Evolutionary conservation across 2,797 vertebrate species (phyloP).

Genomic region (Eremophila alpestris): DNA sequence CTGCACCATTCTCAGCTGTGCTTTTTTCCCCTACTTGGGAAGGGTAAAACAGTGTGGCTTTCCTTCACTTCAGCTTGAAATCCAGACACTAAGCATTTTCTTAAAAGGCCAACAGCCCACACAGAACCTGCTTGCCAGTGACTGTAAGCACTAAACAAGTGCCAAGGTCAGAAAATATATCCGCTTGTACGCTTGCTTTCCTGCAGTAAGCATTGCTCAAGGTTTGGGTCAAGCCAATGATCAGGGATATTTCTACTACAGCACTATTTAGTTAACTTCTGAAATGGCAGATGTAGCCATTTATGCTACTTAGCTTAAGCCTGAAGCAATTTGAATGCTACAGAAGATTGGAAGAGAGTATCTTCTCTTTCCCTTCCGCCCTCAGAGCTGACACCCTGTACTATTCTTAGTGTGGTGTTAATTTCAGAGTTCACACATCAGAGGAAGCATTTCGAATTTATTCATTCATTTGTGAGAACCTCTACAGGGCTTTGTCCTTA

Average conservation of each 20-base stretch:
- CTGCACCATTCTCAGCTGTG: not conserved
- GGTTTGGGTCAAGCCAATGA: not conserved
- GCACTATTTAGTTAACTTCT: not conserved
- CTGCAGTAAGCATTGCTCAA: not conserved
- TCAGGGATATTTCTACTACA: constrained; percentile 4
- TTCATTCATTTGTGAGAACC: constrained; percentile 42
- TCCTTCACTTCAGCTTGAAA: not conserved
- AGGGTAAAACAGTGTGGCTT: not conserved
- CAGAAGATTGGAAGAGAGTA: constrained; percentile 7
- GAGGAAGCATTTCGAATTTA: constrained; percentile 42
- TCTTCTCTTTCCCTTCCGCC: constrained; percentile 39
- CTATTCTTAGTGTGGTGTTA: constrained; percentile 63
- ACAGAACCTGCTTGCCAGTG: not conserved
- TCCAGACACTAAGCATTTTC: not conserved
- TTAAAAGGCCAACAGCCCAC: constrained; percentile 19
- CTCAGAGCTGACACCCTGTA: constrained; percentile 42
- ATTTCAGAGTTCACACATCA: constrained; percentile 48
- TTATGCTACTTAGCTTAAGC: not conserved
- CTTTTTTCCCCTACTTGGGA: constrained; percentile 17
- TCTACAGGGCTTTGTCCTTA: constrained; percentile 7
- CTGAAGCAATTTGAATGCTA: constrained; percentile 28
- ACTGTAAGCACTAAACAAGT: not conserved
- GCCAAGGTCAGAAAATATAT: not conserved
- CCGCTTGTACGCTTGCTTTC: not conserved
- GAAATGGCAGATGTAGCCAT: constrained; percentile 43